These are phyloP conservation scores for Neosilurus mollespiculum DNA, from an alignment of 2,797 vertebrate genomes.

Conservation along the genomic window DNA sequence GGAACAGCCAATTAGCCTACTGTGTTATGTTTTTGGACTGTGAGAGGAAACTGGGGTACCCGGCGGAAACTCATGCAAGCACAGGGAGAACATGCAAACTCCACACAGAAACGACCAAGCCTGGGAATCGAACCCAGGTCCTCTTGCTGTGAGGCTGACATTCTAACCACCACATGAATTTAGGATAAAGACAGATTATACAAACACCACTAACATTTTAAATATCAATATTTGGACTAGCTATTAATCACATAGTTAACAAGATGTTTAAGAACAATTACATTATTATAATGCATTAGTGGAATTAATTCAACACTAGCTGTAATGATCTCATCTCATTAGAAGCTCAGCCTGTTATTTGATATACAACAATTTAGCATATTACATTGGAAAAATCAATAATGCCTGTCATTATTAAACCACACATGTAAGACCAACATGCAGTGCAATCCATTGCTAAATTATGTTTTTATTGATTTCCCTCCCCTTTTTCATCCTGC, in stretches of 20 bases:
- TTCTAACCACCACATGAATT: neutral
- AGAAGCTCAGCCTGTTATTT: neutral
- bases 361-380: neutral
- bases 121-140: no score
- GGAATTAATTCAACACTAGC: slow-evolving; percentile 8
- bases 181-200: neutral
- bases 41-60: no score
- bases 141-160: no score
- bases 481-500: neutral
- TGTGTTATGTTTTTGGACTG: no score
- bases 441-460: neutral
- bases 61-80: no score
- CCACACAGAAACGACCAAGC: no score
- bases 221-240: neutral
- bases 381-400: slow-evolving; percentile 3
- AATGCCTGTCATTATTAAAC: neutral
- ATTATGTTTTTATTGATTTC: neutral
- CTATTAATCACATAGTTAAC: neutral
- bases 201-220: neutral
- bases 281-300: neutral
- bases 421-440: neutral
- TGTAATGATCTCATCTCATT: neutral
- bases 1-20: no score
- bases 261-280: neutral
- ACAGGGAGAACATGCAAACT: no score